These are phyloP conservation scores for Equus przewalskii DNA, from an alignment of 2,113 vertebrate species.

Conservation along the genomic window DNA sequence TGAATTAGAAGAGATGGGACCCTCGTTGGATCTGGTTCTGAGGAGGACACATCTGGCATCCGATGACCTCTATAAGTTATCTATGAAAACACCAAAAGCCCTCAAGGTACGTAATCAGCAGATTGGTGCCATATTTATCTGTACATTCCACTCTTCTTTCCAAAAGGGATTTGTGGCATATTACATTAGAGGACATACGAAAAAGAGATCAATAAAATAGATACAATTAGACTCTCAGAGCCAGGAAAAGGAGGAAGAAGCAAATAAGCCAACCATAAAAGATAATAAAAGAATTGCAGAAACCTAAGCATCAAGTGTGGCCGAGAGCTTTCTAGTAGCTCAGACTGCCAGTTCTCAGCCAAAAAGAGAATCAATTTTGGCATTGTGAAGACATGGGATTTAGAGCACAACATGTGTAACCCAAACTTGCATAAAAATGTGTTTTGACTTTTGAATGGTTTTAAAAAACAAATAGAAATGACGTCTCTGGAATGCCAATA, in stretches of 20 bases:
- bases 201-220: neutral
- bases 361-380: neutral
- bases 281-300: neutral
- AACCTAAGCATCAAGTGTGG: neutral
- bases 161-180: neutral
- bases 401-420: slow-evolving; percentile 10
- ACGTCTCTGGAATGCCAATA: slow-evolving; percentile 34
- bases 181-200: neutral
- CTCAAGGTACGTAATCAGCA: slow-evolving; percentile 90
- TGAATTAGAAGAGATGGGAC: slow-evolving; percentile 98
- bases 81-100: slow-evolving; percentile 93
- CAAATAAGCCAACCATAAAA: neutral
- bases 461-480: slow-evolving; percentile 13
- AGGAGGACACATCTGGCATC: slow-evolving; percentile 96
- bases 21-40: slow-evolving; percentile 93
- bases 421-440: neutral
- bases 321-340: neutral
- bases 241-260: neutral
- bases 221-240: neutral
- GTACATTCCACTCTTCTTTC: neutral
- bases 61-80: slow-evolving; percentile 95
- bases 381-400: neutral
- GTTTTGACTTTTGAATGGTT: slow-evolving; percentile 30
- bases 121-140: neutral
- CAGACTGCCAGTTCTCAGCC: slow-evolving; percentile 29